These are phyloP conservation scores for Orthonevra nobilis DNA, from an alignment of 2,888 invertebrate species.

Conservation along the genomic window DNA sequence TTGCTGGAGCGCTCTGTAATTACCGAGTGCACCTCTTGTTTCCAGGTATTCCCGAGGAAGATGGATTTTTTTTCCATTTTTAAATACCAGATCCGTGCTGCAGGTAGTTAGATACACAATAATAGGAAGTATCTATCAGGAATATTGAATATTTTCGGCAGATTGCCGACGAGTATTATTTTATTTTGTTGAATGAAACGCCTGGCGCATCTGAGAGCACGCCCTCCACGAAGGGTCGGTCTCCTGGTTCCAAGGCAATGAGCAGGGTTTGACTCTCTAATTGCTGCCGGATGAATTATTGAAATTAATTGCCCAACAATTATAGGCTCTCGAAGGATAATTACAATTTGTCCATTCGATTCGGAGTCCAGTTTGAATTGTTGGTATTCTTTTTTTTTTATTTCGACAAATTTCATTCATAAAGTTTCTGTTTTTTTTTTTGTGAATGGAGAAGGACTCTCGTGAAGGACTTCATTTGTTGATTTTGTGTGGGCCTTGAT, in stretches of 20 bases:
- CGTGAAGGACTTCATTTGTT: too few species aligned
- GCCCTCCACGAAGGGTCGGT: slow-evolving; percentile 36
- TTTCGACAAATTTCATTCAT: slow-evolving; percentile 56
- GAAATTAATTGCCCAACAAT: slow-evolving; percentile 68
- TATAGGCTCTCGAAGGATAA: slow-evolving; percentile 64
- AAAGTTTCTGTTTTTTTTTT: slow-evolving; percentile 6
- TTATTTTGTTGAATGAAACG: slow-evolving; percentile 48
- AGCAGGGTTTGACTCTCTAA: slow-evolving; percentile 63
- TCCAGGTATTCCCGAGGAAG: slow-evolving; percentile 8
- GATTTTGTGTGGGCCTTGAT: too few species aligned
- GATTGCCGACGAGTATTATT: slow-evolving; percentile 60
- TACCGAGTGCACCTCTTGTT: slow-evolving; percentile 36
- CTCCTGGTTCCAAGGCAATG: slow-evolving; percentile 52
- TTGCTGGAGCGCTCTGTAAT: slow-evolving; percentile 63
- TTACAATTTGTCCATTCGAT: slow-evolving; percentile 65
- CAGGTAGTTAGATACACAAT: slow-evolving; percentile 52
- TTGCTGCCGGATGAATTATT: slow-evolving; percentile 69
- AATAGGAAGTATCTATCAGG: slow-evolving; percentile 70
- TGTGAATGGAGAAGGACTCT: too few species aligned
- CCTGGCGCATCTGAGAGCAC: slow-evolving; percentile 40
- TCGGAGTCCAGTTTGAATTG: slow-evolving; percentile 2
- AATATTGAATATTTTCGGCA: slow-evolving; percentile 56
- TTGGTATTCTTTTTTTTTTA: slow-evolving; percentile 1
- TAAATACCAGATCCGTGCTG: neutral
- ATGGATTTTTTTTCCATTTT: neutral